Base-by-base conservation (phyloP, 2,113 vertebrate genomes). In the Acanthisitta chloris region DNA sequence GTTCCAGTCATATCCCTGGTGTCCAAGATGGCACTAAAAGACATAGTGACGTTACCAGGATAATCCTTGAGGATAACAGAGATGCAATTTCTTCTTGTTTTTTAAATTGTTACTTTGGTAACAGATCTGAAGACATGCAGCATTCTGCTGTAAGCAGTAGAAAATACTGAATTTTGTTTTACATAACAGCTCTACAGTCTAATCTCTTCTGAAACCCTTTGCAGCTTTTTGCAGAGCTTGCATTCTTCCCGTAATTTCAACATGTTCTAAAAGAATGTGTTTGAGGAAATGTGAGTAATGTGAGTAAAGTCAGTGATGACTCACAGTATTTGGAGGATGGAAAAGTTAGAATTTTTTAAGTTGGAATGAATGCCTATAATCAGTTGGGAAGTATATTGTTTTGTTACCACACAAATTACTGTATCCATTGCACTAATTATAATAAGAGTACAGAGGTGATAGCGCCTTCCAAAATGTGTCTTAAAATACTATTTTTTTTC, bases 201-300 rank as follows among this genome's bases (percentile, higher is more conserved):
- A 48, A 58, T 58, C 71, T 82, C 36, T 57, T 83, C 54, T 45
- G 23, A 42, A 77, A 97, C 25, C 43, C 79, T 24, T 40, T 36
- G 38, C 40, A 79, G 21, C 67, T 83, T 97, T 96, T 86, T 98
- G 97, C 97, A 94, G 84, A 86, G 91, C 57, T 97, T 97, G 97
- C 98, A 97, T 86, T 98, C 93, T 97, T 97, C 81, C 90, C 95
- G 90, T 96, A 97, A 96, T 98, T 98, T 98, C 96, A 95, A 96
- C 96, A 97, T 94, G 79, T 72, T 96, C 94, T 97, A 97, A 97
- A 98, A 98, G 97, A 98, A 97, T 89, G 80, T 96, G 88, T 94
- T 96, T 98, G 97, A 95, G 98, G 98, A 98, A 98, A 98, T 97
- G 81, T 97, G 97, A 98, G 96, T 98, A 98, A 98, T 90, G 40